A percentile compares a stretch with the other conserved stretches of the same genome.
Conservation (phyloP, 2,888 invertebrate genomes). For the Pantelozetes paolii region DNA sequence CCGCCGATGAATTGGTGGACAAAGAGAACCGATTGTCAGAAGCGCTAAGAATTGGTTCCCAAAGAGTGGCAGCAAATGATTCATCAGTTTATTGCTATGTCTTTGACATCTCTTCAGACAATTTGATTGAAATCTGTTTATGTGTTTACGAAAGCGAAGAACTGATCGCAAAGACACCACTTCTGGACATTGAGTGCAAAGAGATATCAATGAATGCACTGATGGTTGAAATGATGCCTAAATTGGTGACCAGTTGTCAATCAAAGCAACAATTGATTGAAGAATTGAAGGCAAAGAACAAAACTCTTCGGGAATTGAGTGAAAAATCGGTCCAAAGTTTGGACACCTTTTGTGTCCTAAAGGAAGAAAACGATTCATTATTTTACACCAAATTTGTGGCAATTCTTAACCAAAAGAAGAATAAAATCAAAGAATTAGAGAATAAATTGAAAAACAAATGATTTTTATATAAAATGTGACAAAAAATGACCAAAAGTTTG, state of each 20-base stretch:
- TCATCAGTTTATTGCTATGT: no score
- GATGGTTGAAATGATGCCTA: neutral
- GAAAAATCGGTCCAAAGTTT: neutral
- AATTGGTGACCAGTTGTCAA: neutral
- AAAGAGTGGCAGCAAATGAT: no score
- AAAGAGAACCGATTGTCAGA: no score
- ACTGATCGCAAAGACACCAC: neutral
- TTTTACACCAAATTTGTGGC: conserved; percentile 2
- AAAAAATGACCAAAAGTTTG: no score
- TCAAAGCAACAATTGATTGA: neutral
- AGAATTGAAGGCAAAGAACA: neutral
- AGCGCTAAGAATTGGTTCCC: no score
- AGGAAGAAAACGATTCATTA: conserved; percentile 11
- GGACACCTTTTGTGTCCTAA: neutral
- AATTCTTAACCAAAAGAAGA: conserved; percentile 14
- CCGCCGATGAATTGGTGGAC: no score
- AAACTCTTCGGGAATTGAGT: neutral
- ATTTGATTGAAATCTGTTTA: neutral
- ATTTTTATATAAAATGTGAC: no score
- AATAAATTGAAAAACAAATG: neutral
- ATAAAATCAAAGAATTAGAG: neutral
- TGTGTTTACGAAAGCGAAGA: neutral
- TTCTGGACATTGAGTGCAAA: no score
- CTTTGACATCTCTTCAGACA: no score
- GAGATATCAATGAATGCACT: no score